A percentile compares a stretch with the other conserved stretches of the same genome.
Conservation (phyloP, 2,797 vertebrate genomes). For the Rachycentron canadum region DNA sequence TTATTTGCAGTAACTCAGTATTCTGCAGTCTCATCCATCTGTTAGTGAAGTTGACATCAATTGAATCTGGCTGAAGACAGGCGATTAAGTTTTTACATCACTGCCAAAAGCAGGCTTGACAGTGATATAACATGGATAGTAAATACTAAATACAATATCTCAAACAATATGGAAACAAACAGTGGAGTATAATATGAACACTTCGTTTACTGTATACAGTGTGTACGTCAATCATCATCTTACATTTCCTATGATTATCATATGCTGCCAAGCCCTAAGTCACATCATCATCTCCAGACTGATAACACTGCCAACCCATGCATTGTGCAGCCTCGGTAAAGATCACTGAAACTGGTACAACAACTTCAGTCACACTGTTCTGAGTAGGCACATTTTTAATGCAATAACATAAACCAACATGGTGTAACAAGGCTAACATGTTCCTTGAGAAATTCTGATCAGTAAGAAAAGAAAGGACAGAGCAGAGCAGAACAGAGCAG, state of each 20-base stretch:
- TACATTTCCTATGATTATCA: constrained; percentile 7
- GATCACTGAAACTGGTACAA: constrained; percentile 18
- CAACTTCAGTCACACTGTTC: constrained; percentile 46
- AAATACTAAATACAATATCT: not conserved
- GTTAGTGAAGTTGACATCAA: constrained; percentile 14
- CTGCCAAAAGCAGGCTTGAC: constrained; percentile 1
- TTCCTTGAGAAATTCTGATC: constrained; percentile 11
- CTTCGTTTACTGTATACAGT: not conserved
- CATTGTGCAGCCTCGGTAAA: constrained; percentile 6
- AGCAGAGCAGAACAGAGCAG: constrained; percentile 23
- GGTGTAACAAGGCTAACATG: constrained; percentile 17
- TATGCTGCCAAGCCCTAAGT: not conserved
- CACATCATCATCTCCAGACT: not conserved
- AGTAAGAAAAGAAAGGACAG: constrained; percentile 24
- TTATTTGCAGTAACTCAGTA: constrained; percentile 64
- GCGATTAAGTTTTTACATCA: not conserved
- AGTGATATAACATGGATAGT: not conserved
- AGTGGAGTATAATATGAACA: not conserved
- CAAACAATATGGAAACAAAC: not conserved
- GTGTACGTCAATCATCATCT: not conserved
- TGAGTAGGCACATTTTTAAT: constrained; percentile 68
- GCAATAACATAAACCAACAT: constrained; percentile 39
- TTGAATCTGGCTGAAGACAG: not conserved
- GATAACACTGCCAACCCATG: constrained; percentile 7
- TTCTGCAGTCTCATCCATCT: not conserved